These are phyloP conservation scores for Drosophila quadrilineata DNA, from an alignment of 1,140 invertebrate genomes.

Conservation along the genomic window DNA sequence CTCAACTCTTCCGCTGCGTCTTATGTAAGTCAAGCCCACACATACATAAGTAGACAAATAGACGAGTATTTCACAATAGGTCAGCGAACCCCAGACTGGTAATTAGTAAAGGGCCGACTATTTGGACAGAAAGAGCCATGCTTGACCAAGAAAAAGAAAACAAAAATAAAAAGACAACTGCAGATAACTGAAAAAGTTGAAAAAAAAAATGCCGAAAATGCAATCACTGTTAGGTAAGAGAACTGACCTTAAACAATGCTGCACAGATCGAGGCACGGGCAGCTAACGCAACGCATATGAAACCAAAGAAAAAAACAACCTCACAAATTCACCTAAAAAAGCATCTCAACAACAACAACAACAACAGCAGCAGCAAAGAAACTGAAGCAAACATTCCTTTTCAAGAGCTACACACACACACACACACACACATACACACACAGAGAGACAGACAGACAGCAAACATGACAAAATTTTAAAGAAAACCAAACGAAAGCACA, in stretches of 20 bases:
- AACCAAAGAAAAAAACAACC: slow-evolving; percentile 3
- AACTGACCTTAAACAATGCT: slow-evolving; percentile 78
- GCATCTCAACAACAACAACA: slow-evolving; percentile 44
- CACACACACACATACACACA: no score
- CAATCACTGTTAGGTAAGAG: slow-evolving; percentile 77
- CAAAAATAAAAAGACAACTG: slow-evolving; percentile 3
- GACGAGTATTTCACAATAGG: neutral
- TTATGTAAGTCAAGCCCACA: slow-evolving; percentile 16
- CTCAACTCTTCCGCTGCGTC: neutral
- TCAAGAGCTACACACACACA: slow-evolving; percentile 60
- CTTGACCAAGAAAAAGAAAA: slow-evolving; percentile 13
- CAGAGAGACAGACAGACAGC: no score
- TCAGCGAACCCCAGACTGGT: slow-evolving; percentile 26
- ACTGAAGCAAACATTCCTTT: slow-evolving; percentile 68
- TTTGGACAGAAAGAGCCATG: slow-evolving; percentile 6
- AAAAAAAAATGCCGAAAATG: slow-evolving; percentile 45
- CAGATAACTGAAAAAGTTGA: slow-evolving; percentile 18
- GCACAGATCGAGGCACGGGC: slow-evolving; percentile 57
- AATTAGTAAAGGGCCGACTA: slow-evolving; percentile 25
- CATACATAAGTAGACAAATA: no score
- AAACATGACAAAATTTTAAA: slow-evolving; percentile 36
- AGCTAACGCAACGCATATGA: neutral
- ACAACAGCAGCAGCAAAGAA: slow-evolving; percentile 3
- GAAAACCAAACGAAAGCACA: slow-evolving; percentile 68
- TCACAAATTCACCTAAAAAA: slow-evolving; percentile 68